Percentiles rank a stretch among this genome's conserved stretches.
These are phyloP conservation scores for Drosophila prosaltans DNA, from an alignment of 1,140 invertebrate species.

Conservation along the genomic window DNA sequence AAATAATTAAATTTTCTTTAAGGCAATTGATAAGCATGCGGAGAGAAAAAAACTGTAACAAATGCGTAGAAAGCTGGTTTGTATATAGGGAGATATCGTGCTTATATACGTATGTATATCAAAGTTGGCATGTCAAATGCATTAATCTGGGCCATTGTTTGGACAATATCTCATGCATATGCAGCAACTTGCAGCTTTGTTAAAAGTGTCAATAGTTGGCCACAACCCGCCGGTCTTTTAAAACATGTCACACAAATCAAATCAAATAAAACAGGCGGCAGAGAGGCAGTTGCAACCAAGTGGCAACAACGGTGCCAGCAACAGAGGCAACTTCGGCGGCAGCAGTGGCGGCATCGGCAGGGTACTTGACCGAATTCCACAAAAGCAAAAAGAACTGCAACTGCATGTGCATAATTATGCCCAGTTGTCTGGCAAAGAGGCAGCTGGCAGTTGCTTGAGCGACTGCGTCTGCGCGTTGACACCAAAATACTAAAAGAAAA, in stretches of 20 bases:
- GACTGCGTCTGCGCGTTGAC: conserved; percentile 44
- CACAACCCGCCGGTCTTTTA: conserved; percentile 55
- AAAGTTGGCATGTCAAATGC: conserved; percentile 11
- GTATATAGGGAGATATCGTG: not conserved
- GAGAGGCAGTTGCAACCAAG: conserved; percentile 38
- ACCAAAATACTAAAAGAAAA: conserved; percentile 26
- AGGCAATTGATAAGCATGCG: conserved; percentile 61
- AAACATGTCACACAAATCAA: conserved; percentile 77
- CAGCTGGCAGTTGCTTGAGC: conserved; percentile 19
- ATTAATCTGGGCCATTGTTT: conserved; percentile 7
- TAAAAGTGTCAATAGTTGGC: conserved; percentile 70
- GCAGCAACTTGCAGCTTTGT: conserved; percentile 36
- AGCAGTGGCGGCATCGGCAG: conserved; percentile 23
- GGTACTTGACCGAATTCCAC: conserved; percentile 79
- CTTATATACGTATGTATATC: too few species aligned
- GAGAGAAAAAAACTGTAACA: conserved; percentile 63
- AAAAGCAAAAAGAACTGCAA: conserved; percentile 15
- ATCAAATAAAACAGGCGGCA: conserved; percentile 59
- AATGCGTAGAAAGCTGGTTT: conserved; percentile 71
- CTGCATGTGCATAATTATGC: conserved; percentile 66
- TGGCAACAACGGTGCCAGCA: conserved; percentile 6
- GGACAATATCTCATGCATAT: conserved; percentile 48
- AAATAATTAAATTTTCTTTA: conserved; percentile 73
- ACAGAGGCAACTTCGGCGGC: not conserved
- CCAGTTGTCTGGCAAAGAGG: conserved; percentile 41